These are phyloP conservation scores for Elachura formosa DNA, from an alignment of 2,113 vertebrate genomes.

Conservation along the genomic window DNA sequence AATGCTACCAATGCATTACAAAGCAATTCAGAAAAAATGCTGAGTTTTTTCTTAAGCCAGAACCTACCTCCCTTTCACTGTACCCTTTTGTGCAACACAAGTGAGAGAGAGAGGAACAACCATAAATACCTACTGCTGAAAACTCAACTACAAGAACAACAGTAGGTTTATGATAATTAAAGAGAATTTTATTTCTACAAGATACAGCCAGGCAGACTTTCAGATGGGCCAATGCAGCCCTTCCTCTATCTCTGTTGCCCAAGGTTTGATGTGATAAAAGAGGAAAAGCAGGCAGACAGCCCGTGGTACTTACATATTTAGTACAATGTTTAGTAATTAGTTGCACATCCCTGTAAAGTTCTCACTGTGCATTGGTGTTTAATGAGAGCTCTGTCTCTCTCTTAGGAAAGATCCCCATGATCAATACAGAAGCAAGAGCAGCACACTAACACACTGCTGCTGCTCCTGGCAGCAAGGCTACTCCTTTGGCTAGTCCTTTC, in stretches of 20 bases:
- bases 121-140: neutral
- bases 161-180: neutral
- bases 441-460: neutral
- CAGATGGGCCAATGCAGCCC: neutral
- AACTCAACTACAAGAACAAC: neutral
- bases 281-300: neutral
- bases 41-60: neutral
- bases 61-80: neutral
- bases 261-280: neutral
- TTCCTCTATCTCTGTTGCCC: neutral
- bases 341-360: neutral
- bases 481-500: neutral
- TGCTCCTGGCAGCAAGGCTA: neutral
- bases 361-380: neutral
- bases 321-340: conserved; percentile 14
- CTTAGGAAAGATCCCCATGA: neutral
- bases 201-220: neutral
- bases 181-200: neutral
- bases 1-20: too few relatives aligned
- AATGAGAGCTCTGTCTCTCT: neutral
- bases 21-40: neutral
- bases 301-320: neutral
- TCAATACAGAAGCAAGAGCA: neutral
- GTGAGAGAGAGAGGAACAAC: neutral
- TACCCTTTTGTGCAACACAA: neutral